phyloP scores from a whole-genome alignment of 2,113 vertebrate species.

The Manacus vitellinus region DNA sequence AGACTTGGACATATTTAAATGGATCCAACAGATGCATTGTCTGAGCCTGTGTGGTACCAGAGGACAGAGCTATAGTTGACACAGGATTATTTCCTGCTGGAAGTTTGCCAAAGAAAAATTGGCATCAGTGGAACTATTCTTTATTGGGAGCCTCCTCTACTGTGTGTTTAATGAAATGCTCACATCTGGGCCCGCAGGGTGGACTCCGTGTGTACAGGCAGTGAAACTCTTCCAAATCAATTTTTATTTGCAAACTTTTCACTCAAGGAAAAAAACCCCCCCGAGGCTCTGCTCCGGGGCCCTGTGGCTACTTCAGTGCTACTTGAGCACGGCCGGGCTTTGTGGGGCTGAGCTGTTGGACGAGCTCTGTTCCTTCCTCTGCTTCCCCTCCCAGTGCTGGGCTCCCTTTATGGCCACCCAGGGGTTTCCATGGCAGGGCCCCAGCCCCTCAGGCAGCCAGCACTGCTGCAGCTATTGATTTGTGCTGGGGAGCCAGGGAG shows the following conservation, averaged over 20 bases:
- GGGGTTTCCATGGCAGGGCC: neutral
- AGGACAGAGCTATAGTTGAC: slow-evolving; percentile 12
- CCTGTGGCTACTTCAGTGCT: neutral
- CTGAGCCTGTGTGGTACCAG: neutral
- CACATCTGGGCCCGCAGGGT: slow-evolving; percentile 49
- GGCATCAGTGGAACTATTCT: neutral
- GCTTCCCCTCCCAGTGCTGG: neutral
- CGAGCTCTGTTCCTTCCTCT: neutral
- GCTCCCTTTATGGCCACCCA: neutral
- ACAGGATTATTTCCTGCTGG: slow-evolving; percentile 65
- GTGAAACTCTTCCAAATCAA: neutral
- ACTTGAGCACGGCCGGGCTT: neutral
- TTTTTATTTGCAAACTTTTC: neutral
- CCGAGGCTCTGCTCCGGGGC: neutral
- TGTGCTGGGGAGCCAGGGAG: neutral
- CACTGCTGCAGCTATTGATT: neutral
- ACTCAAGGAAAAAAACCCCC: neutral
- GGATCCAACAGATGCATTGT: slow-evolving; percentile 26
- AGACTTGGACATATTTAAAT: slow-evolving; percentile 26
- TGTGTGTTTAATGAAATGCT: slow-evolving; percentile 51
- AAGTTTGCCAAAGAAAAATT: slow-evolving; percentile 56
- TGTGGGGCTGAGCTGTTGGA: neutral
- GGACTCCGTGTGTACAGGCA: neutral
- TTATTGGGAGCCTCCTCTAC: slow-evolving; percentile 11
- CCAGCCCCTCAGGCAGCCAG: neutral